These are phyloP conservation scores for Carassius auratus DNA, from an alignment of 2,113 vertebrate genomes.

Conservation along the genomic window DNA sequence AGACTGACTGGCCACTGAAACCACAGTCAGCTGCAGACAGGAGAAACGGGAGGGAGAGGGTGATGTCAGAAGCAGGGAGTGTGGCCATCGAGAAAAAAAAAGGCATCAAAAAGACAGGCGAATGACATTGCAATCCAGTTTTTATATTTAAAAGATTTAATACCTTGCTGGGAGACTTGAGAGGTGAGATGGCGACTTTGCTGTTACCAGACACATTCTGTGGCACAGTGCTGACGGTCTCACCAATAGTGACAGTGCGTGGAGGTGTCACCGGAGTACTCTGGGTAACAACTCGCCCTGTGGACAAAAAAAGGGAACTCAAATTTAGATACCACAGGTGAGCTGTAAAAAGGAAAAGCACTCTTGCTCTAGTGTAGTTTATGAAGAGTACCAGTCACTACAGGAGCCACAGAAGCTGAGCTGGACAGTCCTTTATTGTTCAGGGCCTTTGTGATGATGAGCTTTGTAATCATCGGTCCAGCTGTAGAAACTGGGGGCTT, in stretches of 20 bases:
- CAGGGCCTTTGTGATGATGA: slow-evolving; percentile 95
- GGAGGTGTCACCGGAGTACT: slow-evolving; percentile 83
- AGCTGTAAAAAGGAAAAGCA: background rate
- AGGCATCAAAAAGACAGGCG: background rate
- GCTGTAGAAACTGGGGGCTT: slow-evolving; percentile 90
- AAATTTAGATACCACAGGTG: background rate
- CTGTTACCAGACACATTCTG: slow-evolving; percentile 82
- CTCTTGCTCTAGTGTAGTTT: background rate
- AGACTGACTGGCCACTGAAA: slow-evolving; percentile 85
- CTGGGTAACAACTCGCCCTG: slow-evolving; percentile 92
- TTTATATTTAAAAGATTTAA: background rate
- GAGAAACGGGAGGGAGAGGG: background rate
- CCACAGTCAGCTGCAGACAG: slow-evolving; percentile 80
- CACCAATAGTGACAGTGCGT: slow-evolving; percentile 88
- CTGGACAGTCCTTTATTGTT: slow-evolving; percentile 91
- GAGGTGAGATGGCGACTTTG: slow-evolving; percentile 97
- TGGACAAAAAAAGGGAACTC: slow-evolving; percentile 32
- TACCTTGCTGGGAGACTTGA: slow-evolving; percentile 98
- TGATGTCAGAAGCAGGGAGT: background rate
- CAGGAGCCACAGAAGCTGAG: slow-evolving; percentile 86
- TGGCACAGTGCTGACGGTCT: slow-evolving; percentile 81
- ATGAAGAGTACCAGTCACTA: slow-evolving; percentile 81
- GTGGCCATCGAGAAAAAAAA: background rate
- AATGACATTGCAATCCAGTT: background rate
- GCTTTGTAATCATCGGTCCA: slow-evolving; percentile 91